Conservation (phyloP, 2,888 invertebrate species). For the Perizoma flavofasciatum region DNA sequence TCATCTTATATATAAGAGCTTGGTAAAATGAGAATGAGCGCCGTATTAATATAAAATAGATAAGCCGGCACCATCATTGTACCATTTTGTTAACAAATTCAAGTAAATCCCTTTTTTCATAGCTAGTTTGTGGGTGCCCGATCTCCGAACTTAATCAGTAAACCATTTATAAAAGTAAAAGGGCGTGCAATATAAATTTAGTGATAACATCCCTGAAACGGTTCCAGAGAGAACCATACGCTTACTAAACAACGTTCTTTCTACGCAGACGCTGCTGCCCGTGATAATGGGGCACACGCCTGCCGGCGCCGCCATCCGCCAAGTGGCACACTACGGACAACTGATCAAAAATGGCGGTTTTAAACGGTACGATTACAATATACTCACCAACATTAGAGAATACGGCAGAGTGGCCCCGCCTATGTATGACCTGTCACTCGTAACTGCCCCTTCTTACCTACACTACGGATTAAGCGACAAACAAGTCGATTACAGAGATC, state of each 20-base stretch:
- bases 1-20: neutral
- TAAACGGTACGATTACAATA: slow-evolving; percentile 52
- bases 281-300: slow-evolving; percentile 56
- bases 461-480: slow-evolving; percentile 51
- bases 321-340: slow-evolving; percentile 60
- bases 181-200: no score
- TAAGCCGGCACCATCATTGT: no score
- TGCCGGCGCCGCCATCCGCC: slow-evolving; percentile 58
- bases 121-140: no score
- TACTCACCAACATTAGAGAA: slow-evolving; percentile 43
- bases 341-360: slow-evolving; percentile 48
- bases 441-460: slow-evolving; percentile 50
- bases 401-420: slow-evolving; percentile 55
- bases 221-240: neutral
- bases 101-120: no score
- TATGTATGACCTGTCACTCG: slow-evolving; percentile 46
- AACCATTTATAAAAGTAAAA: no score
- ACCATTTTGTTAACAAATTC: no score
- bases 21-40: neutral
- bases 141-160: no score
- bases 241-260: no score
- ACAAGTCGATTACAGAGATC: slow-evolving; percentile 47
- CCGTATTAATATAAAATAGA: no score
- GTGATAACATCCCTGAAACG: no score
- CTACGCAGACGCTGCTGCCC: slow-evolving; percentile 57